Evolutionary conservation across 2,888 invertebrate genomes (phyloP).

Genomic region (Ariolimax columbianus): DNA sequence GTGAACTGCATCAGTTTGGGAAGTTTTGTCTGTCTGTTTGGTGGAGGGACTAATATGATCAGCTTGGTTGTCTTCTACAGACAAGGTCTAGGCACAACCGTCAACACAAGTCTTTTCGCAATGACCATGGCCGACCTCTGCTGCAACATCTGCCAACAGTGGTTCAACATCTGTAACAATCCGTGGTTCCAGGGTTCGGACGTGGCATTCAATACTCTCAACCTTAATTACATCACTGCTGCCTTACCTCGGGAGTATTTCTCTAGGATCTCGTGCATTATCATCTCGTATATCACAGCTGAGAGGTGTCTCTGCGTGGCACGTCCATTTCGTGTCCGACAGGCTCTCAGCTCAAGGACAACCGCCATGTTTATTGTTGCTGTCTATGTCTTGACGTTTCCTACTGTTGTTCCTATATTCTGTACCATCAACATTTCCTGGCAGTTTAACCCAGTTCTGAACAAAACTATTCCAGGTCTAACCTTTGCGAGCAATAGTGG

Average conservation of each 20-base stretch:
- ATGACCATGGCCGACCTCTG: background rate
- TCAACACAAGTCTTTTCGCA: constrained; percentile 4
- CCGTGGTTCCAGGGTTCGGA: background rate
- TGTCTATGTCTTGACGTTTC: background rate
- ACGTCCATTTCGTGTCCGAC: background rate
- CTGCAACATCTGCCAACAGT: background rate
- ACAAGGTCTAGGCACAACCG: background rate
- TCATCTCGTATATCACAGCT: background rate
- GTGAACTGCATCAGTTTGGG: background rate
- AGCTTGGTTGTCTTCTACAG: background rate
- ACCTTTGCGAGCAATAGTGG: background rate
- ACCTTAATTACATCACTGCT: background rate
- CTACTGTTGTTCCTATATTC: background rate
- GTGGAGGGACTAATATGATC: background rate
- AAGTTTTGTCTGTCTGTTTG: constrained; percentile 28
- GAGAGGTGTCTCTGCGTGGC: background rate
- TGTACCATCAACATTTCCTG: background rate
- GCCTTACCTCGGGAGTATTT: background rate
- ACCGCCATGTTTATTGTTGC: background rate
- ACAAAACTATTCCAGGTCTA: background rate
- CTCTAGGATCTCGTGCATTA: background rate
- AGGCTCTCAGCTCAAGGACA: background rate
- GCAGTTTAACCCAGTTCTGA: background rate
- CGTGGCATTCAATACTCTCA: background rate
- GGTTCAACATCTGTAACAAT: background rate